A percentile compares a stretch with the other conserved stretches of the same genome.
Evolutionary conservation across 2,888 invertebrate species (phyloP).

Genomic region (Auanema freiburgensis): DNA sequence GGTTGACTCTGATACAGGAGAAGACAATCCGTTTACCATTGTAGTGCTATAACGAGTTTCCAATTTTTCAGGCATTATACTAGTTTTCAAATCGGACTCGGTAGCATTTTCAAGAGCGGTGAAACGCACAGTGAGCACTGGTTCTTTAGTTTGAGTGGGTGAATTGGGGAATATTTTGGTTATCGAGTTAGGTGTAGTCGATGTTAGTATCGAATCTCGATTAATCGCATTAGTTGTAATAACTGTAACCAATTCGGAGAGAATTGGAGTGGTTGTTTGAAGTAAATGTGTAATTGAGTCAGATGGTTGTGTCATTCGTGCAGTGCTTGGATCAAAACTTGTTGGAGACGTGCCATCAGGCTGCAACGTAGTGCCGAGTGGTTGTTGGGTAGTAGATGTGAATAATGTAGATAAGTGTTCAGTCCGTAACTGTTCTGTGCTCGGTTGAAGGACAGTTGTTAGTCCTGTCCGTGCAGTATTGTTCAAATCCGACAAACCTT

Average conservation of each 20-base stretch:
- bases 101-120: neutral
- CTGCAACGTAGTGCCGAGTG: constrained; percentile 11
- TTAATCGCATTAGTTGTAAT: too few species aligned
- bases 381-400: constrained; percentile 9
- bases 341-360: too few species aligned
- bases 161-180: neutral
- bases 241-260: neutral
- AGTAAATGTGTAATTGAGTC: neutral
- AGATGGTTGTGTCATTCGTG: too few species aligned
- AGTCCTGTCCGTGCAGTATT: neutral
- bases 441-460: neutral
- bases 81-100: too few species aligned
- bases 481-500: neutral
- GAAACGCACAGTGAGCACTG: constrained; percentile 7
- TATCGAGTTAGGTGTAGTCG: neutral
- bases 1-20: too few species aligned
- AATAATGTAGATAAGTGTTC: neutral
- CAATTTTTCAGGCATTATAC: too few species aligned
- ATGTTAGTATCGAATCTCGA: too few species aligned
- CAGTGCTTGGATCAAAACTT: too few species aligned
- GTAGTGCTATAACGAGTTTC: too few species aligned
- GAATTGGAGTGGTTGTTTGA: neutral
- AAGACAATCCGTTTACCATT: too few species aligned
- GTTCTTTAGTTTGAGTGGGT: constrained; percentile 5
- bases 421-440: neutral